A percentile compares a stretch with the other conserved stretches of the same genome.
Conservation (phyloP, 2,888 invertebrate genomes). For the Mongoloraphidia duomilia region DNA sequence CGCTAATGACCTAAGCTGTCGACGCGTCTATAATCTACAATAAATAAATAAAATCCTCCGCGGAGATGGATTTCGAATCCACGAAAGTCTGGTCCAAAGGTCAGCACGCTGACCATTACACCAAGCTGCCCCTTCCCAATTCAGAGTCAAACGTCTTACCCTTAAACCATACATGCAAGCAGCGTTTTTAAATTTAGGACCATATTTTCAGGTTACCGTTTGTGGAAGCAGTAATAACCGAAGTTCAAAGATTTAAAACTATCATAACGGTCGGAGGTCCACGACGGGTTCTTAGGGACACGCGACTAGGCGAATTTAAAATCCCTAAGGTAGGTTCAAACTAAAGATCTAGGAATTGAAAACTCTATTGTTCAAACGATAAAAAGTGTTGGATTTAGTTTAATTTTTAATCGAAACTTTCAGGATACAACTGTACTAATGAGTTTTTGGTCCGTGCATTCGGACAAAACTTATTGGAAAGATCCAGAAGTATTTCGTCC, state of each 20-base stretch:
- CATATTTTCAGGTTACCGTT: slow-evolving; percentile 33
- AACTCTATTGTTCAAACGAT: not conserved
- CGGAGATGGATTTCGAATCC: no score
- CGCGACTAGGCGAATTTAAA: slow-evolving; percentile 37
- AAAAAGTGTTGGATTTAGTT: not conserved
- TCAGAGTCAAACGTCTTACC: no score
- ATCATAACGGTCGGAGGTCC: not conserved
- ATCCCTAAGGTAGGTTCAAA: slow-evolving; percentile 8
- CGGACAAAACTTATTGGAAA: slow-evolving; percentile 40
- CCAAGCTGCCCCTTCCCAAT: no score
- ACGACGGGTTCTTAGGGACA: slow-evolving; percentile 27
- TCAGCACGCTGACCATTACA: no score
- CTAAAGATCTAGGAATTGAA: not conserved
- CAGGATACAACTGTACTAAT: slow-evolving; percentile 25
- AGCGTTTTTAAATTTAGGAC: no score
- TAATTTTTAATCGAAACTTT: slow-evolving; percentile 9
- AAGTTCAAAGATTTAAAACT: slow-evolving; percentile 19
- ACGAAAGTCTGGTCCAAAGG: no score
- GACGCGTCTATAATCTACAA: no score
- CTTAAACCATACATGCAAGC: no score
- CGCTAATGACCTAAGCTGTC: no score
- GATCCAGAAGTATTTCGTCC: slow-evolving; percentile 49
- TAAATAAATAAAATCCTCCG: no score
- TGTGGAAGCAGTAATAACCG: slow-evolving; percentile 37
- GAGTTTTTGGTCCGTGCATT: slow-evolving; percentile 34